Percentiles rank a stretch among this genome's conserved stretches.
Conservation (phyloP, 2,797 vertebrate species). For the Amphiprion clarkii region DNA sequence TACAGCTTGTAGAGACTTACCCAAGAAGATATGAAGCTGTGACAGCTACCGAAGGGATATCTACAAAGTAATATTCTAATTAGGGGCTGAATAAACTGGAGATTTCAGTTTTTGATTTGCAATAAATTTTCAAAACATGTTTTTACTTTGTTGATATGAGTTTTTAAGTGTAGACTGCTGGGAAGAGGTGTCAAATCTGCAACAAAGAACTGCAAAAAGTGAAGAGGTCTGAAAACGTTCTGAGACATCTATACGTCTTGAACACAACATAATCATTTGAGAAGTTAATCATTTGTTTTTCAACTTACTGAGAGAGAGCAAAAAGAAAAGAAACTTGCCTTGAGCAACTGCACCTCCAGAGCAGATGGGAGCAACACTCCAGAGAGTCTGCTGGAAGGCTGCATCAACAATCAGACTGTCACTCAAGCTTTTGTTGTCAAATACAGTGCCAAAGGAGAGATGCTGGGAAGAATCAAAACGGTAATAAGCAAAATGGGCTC, state of each 20-base stretch:
- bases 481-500: conserved; percentile 28
- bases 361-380: conserved; percentile 95
- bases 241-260: neutral
- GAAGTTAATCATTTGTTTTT: conserved; percentile 20
- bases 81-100: too few species aligned
- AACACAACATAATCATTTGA: neutral
- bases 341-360: conserved; percentile 91
- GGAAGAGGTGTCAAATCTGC: neutral
- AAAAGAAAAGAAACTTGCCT: conserved; percentile 83
- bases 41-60: too few species aligned
- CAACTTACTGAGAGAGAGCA: conserved; percentile 13
- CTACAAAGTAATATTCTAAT: too few species aligned
- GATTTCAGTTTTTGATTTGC: too few species aligned
- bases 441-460: conserved; percentile 86
- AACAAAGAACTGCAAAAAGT: neutral
- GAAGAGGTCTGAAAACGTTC: neutral
- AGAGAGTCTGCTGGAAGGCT: conserved; percentile 95
- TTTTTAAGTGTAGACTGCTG: too few species aligned
- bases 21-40: neutral
- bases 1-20: neutral
- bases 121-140: neutral
- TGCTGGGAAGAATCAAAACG: conserved; percentile 84
- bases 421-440: conserved; percentile 74
- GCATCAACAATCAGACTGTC: conserved; percentile 91
- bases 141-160: too few species aligned